Percentiles rank a stretch among this genome's conserved stretches.
Evolutionary conservation across 2,113 vertebrate species (phyloP).

Genomic region (Bolborhynchus lineola): DNA sequence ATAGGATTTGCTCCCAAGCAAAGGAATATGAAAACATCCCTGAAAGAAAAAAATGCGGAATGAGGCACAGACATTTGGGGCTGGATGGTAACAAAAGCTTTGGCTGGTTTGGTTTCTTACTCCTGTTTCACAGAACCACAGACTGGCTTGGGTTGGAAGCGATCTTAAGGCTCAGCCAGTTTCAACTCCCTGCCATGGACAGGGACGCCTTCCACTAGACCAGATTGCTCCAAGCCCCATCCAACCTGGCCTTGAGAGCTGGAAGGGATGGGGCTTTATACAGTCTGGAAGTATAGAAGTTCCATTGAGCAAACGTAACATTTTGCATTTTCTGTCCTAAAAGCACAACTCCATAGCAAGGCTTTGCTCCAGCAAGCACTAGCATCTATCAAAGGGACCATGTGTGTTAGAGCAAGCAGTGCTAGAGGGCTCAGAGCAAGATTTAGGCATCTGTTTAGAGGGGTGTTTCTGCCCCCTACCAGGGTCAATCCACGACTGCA

Average conservation of each 20-base stretch:
- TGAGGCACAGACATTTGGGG: background rate
- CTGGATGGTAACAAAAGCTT: background rate
- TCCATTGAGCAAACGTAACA: background rate
- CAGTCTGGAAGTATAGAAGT: background rate
- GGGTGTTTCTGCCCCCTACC: background rate
- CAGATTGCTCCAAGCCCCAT: background rate
- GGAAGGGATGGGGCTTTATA: background rate
- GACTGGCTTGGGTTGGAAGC: background rate
- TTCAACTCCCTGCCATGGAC: background rate
- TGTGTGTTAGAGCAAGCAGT: background rate
- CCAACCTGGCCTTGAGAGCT: background rate
- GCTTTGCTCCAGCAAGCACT: background rate
- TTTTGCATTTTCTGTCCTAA: background rate
- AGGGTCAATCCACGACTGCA: background rate
- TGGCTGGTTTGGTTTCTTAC: background rate
- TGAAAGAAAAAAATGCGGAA: background rate
- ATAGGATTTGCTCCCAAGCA: background rate
- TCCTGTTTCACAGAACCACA: background rate
- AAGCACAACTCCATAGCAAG: background rate
- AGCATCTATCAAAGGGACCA: background rate
- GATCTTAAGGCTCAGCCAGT: background rate
- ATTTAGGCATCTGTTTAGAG: background rate
- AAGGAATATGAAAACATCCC: background rate
- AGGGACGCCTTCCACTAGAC: background rate
- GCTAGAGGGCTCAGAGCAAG: background rate